Evolutionary conservation across 2,888 invertebrate genomes (phyloP), one percentile per base, ranked within the genome.

Genomic region (Sipha maydis): DNA sequence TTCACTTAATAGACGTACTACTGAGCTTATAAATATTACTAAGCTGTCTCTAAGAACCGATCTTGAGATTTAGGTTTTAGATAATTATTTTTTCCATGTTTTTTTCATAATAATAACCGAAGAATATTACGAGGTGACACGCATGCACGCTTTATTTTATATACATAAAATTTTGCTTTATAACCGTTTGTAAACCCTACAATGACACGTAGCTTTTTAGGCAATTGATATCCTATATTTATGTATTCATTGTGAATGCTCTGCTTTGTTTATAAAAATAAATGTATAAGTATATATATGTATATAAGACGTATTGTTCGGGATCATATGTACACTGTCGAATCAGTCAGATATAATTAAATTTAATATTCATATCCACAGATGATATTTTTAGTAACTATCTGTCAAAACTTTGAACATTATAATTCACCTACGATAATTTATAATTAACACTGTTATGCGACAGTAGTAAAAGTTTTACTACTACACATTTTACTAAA

Each of bases 251-350:
- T 11, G 0, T 1, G 14, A 48, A 14, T 14, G 11, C 48, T 48
- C 3, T 48, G 14, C 48, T 11, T 48, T 25, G 61, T 61, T 19
- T 7, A 61, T 61, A 61, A 7, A 61, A 61, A 61, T 25, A 21
- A 61, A 61, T 56, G 21, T 56, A 21, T 4, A 56, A 21, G 25
- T 25, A 61, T 61, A 7, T 7, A 25, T 19, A 61, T 25, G 61
- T 25, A 21, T 25, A 25, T 19, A 61, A 61, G 61, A 5, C 48
- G 25, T 3, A 3, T 4, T 84, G 7, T 84, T 38, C 28, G 41
- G 41, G 34, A 84, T 84, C 28, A 61, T 75, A 21, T 17, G 56
- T 75, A 84, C 56, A 76, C 14, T 61, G 56, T 28, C 56, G 75
- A 75, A 28, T 75, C 31, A 19, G 21, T 69, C 48, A 48, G 1